Percentiles rank a stretch among this genome's conserved stretches.
These are phyloP conservation scores for Campoletis sonorensis DNA, from an alignment of 1,140 invertebrate genomes.

Conservation along the genomic window DNA sequence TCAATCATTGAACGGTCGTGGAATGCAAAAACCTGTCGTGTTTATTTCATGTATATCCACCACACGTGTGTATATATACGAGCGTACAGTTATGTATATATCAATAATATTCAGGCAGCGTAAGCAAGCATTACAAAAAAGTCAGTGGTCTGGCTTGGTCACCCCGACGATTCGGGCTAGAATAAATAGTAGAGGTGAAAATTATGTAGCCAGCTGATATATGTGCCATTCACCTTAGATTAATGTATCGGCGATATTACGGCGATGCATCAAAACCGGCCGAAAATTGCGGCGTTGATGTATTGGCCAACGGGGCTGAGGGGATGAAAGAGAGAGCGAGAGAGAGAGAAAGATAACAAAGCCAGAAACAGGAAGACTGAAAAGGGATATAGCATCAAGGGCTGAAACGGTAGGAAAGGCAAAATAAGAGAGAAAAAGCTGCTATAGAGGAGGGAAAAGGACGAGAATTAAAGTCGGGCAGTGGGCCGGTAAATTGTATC, in stretches of 20 bases:
- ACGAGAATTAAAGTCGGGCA: conserved; percentile 48
- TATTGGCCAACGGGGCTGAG: conserved; percentile 58
- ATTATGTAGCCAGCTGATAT: conserved; percentile 65
- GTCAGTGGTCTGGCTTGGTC: conserved; percentile 15
- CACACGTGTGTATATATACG: neutral
- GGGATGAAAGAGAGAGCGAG: conserved; percentile 1
- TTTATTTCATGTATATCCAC: neutral
- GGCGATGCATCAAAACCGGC: conserved; percentile 70
- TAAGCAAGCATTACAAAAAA: conserved; percentile 32
- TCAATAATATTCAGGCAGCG: neutral
- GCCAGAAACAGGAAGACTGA: neutral
- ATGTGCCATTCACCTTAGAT: conserved; percentile 70
- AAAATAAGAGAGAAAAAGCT: neutral
- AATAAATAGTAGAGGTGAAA: conserved; percentile 54
- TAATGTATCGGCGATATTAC: conserved; percentile 72
- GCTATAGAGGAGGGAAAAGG: conserved; percentile 8
- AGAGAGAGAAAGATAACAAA: neutral
- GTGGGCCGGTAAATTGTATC: conserved; percentile 54
- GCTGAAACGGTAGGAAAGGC: neutral
- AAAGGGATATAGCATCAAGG: neutral
- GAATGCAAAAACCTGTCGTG: neutral
- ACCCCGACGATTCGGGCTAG: neutral
- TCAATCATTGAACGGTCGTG: neutral
- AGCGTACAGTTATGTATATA: neutral
- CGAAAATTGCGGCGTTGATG: conserved; percentile 70